A percentile compares a stretch with the other conserved stretches of the same genome.
These are phyloP conservation scores for Notarius quadriscutis DNA, from an alignment of 2,113 vertebrate species.

Conservation along the genomic window DNA sequence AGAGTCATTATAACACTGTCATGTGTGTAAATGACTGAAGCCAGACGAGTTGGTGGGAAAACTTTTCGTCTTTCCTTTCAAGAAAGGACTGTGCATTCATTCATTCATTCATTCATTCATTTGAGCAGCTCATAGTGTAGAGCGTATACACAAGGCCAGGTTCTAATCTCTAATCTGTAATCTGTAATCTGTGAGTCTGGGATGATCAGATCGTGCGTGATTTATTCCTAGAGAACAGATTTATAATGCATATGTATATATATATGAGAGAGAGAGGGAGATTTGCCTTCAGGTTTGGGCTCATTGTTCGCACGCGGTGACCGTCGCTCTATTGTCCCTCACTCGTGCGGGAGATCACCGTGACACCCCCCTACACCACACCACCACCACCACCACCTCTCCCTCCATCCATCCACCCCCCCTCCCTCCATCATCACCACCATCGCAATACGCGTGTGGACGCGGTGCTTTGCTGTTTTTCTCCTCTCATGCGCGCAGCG, in stretches of 20 bases:
- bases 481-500: not conserved
- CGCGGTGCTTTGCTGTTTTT: constrained; percentile 47
- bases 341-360: constrained; percentile 46
- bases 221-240: not conserved
- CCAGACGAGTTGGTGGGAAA: constrained; percentile 18
- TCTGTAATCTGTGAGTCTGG: not conserved
- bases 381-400: too few relatives aligned
- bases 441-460: constrained; percentile 55
- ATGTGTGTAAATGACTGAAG: constrained; percentile 12
- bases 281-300: not conserved
- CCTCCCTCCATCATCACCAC: not conserved
- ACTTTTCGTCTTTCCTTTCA: constrained; percentile 13
- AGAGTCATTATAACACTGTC: not conserved
- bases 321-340: constrained; percentile 52
- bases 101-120: too few relatives aligned
- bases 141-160: not conserved
- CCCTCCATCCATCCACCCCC: not conserved
- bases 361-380: constrained; percentile 33
- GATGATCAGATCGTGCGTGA: not conserved
- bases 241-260: not conserved
- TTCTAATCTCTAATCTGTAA: not conserved
- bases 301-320: constrained; percentile 49
- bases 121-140: not conserved
- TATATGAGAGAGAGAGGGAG: not conserved
- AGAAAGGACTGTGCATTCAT: not conserved